Evolutionary conservation across 2,797 vertebrate genomes (phyloP).

Genomic region (Bryconaethiops microstoma): DNA sequence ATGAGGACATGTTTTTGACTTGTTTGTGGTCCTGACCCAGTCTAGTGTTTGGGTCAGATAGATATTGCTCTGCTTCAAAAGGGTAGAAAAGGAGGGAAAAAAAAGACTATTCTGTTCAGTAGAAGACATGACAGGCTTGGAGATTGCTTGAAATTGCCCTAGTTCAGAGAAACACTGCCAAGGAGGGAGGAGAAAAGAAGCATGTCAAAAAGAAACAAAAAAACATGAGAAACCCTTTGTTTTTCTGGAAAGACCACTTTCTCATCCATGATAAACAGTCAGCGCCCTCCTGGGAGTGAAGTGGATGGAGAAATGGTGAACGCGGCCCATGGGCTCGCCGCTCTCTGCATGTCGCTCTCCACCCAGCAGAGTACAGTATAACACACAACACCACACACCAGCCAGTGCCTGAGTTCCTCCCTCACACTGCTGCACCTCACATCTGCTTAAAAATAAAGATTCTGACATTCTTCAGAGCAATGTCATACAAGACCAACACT

Average conservation of each 20-base stretch:
- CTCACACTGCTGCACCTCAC: conserved; percentile 18
- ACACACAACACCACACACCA: conserved; percentile 5
- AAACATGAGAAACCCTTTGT: conserved; percentile 45
- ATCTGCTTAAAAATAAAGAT: not conserved
- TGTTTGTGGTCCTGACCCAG: conserved; percentile 53
- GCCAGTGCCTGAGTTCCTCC: not conserved
- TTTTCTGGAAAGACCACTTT: conserved; percentile 57
- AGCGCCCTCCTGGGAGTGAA: conserved; percentile 54
- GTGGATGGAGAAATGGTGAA: conserved; percentile 45
- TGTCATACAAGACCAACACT: not conserved
- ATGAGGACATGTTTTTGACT: conserved; percentile 13
- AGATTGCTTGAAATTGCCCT: conserved; percentile 69
- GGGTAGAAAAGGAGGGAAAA: conserved; percentile 1
- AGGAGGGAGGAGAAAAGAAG: conserved; percentile 39
- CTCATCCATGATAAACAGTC: conserved; percentile 69
- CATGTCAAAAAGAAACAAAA: conserved; percentile 66
- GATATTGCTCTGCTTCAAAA: conserved; percentile 15
- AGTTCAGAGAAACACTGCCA: conserved; percentile 64
- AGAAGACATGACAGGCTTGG: conserved; percentile 61
- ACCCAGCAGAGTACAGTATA: conserved; percentile 22
- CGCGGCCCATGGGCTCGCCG: conserved; percentile 25
- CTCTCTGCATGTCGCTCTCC: conserved; percentile 10
- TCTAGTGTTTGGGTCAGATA: conserved; percentile 75
- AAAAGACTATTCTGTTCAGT: conserved; percentile 21
- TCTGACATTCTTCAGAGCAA: not conserved